Evolutionary conservation across 2,797 vertebrate species (phyloP).

Genomic region (Taenioides sp.): DNA sequence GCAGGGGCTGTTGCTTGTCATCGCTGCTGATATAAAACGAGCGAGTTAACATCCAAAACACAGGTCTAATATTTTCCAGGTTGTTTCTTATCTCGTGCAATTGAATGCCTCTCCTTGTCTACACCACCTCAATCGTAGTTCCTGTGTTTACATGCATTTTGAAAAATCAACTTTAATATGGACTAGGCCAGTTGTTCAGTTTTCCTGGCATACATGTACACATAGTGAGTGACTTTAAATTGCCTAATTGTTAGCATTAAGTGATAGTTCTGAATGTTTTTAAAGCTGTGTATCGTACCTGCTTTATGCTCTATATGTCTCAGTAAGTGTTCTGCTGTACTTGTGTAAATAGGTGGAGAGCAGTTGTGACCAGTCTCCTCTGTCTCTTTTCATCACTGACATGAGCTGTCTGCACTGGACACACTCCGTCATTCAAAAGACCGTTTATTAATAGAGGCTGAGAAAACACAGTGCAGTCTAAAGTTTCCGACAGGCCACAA

Average conservation of each 20-base stretch:
- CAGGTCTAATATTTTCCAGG: no score
- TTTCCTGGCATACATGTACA: no score
- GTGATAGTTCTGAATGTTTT: background rate
- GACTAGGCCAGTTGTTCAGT: no score
- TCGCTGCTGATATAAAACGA: no score
- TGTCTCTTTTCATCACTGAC: slow-evolving; percentile 62
- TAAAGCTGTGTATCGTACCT: slow-evolving; percentile 25
- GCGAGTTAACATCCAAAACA: no score
- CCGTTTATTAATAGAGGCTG: slow-evolving; percentile 77
- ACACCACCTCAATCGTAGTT: no score
- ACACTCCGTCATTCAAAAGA: slow-evolving; percentile 72
- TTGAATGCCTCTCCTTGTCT: no score
- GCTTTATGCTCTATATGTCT: slow-evolving; percentile 27
- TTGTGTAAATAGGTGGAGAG: slow-evolving; percentile 62
- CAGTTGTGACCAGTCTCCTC: slow-evolving; percentile 36
- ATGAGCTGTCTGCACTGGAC: slow-evolving; percentile 74
- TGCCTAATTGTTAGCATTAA: background rate
- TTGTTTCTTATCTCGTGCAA: no score
- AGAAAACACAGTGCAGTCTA: slow-evolving; percentile 75
- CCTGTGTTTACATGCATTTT: no score
- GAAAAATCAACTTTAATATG: no score
- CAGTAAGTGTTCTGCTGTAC: slow-evolving; percentile 39
- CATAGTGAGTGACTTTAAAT: no score
- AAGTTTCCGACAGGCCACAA: slow-evolving; percentile 73
- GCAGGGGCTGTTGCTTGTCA: no score